Conservation (phyloP, 2,888 invertebrate genomes). For the Habrosyne pyritoides region DNA sequence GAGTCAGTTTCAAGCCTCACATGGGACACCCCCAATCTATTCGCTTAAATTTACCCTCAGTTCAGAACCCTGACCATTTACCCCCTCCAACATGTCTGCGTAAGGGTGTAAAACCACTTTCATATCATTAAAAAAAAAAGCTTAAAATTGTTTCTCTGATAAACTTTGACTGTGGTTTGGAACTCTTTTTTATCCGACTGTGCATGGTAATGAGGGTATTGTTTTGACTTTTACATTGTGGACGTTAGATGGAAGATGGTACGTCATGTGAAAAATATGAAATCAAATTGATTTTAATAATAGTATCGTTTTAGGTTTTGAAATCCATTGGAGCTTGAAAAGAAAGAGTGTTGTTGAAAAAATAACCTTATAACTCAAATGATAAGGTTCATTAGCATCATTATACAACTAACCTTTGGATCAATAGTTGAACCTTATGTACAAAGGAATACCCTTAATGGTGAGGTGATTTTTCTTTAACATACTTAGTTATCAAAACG, state of each 20-base stretch:
- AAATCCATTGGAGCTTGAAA: not conserved
- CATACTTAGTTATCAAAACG: too few relatives aligned
- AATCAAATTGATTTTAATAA: not conserved
- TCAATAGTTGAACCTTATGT: too few relatives aligned
- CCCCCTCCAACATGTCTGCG: too few relatives aligned
- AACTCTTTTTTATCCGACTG: not conserved
- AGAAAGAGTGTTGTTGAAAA: not conserved
- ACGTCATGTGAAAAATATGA: not conserved
- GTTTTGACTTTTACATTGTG: not conserved
- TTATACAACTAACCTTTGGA: too few relatives aligned
- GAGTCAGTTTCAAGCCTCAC: too few relatives aligned
- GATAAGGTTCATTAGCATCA: not conserved
- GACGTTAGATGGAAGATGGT: not conserved
- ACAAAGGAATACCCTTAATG: too few relatives aligned
- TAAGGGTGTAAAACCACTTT: too few relatives aligned
- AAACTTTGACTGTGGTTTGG: not conserved
- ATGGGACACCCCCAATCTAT: too few relatives aligned
- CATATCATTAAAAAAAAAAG: not conserved
- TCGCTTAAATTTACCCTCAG: too few relatives aligned
- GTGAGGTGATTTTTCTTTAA: too few relatives aligned
- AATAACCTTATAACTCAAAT: not conserved
- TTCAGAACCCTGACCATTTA: too few relatives aligned
- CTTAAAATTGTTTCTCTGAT: not conserved
- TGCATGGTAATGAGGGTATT: not conserved
- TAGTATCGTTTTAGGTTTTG: not conserved